Conservation (phyloP, 2,113 vertebrate genomes). For the Galeopterus variegatus region DNA sequence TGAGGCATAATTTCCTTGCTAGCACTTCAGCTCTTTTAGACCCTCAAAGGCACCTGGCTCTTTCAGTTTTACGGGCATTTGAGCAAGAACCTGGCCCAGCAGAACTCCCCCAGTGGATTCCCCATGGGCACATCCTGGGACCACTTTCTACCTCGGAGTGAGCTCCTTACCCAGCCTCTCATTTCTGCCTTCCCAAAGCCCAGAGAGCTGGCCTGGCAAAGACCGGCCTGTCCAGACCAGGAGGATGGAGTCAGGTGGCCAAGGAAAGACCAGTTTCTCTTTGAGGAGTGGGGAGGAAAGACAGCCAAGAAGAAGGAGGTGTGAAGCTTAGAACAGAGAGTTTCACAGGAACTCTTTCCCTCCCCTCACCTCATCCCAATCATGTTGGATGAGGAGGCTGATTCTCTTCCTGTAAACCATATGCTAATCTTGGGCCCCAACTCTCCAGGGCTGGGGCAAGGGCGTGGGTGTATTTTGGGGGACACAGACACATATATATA, state of each 20-base stretch:
- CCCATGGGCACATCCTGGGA: rapidly evolving
- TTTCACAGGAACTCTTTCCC: not conserved
- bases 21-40: not conserved
- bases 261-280: not conserved
- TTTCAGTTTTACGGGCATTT: not conserved
- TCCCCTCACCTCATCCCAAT: not conserved
- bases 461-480: rapidly evolving
- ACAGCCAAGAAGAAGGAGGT: rapidly evolving
- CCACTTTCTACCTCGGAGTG: rapidly evolving
- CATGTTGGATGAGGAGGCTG: not conserved
- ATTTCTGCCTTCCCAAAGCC: not conserved
- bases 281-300: not conserved
- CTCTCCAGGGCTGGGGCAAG: not conserved
- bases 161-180: not conserved
- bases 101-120: not conserved
- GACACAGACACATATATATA: no score
- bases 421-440: not conserved
- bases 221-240: not conserved
- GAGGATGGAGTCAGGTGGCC: not conserved
- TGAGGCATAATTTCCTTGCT: rapidly evolving
- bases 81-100: not conserved
- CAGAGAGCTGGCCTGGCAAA: not conserved
- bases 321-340: not conserved
- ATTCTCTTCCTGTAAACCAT: not conserved
- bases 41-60: not conserved